These are phyloP conservation scores for Aphelenchoides fujianensis DNA, from an alignment of 1,140 invertebrate genomes.

Conservation along the genomic window DNA sequence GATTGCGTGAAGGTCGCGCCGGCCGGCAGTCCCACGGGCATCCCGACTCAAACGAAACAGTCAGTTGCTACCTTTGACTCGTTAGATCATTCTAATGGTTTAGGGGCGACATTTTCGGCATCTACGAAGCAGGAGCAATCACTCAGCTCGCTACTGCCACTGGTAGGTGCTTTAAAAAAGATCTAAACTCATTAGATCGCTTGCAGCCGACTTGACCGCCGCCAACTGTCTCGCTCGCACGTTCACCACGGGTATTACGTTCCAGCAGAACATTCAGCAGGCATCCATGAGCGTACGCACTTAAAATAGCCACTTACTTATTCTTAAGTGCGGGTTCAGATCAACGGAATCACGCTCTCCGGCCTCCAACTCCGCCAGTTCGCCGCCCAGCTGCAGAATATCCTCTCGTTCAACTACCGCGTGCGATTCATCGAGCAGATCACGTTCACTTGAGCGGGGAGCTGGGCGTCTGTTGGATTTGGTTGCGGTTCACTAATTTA, in stretches of 20 bases:
- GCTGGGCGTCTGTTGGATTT: not conserved
- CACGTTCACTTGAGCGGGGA: conserved; percentile 7
- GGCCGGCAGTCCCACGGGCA: conserved; percentile 11
- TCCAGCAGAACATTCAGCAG: conserved; percentile 4
- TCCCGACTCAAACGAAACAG: not conserved
- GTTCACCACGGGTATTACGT: conserved; percentile 5
- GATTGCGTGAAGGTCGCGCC: conserved; percentile 27
- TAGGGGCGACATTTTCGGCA: not conserved
- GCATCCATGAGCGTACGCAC: not conserved
- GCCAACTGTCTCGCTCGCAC: conserved; percentile 12
- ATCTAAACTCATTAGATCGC: too few species aligned
- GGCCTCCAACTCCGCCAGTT: conserved; percentile 9
- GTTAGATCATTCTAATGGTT: not conserved
- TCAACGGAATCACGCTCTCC: conserved; percentile 9
- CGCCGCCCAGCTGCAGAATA: not conserved
- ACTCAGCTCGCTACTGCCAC: conserved; percentile 12
- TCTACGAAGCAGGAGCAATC: conserved; percentile 12
- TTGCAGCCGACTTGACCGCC: not conserved
- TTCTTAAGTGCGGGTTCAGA: conserved; percentile 18
- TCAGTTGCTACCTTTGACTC: not conserved
- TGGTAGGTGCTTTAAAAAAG: too few species aligned
- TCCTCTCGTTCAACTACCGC: conserved; percentile 3
- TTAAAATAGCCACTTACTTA: not conserved
- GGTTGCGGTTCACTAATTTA: not conserved
- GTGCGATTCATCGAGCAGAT: conserved; percentile 10